Percentiles rank a stretch among this genome's conserved stretches.
Conservation (phyloP, 2,888 invertebrate species). For the Catocala fraxini region DNA sequence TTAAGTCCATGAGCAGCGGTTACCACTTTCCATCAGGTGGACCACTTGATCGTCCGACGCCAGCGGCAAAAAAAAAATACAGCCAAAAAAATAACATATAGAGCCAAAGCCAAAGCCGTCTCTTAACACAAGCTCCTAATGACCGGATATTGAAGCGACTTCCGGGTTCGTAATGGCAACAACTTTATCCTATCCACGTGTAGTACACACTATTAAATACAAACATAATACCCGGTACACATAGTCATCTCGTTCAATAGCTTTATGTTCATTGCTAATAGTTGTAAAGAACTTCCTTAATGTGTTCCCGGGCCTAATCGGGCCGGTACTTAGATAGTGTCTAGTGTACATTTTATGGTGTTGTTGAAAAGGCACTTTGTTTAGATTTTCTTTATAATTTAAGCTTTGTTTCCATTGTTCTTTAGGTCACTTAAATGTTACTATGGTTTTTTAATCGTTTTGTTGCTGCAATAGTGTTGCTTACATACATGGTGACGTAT, state of each 20-base stretch:
- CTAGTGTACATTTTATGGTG: background rate
- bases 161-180: conserved; percentile 10
- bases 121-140: conserved; percentile 8
- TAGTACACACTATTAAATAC: background rate
- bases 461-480: no score
- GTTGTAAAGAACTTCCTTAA: conserved; percentile 6
- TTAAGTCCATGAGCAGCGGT: no score
- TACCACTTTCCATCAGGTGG: no score
- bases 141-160: conserved; percentile 9
- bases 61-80: no score
- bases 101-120: background rate
- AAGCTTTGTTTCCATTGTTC: no score
- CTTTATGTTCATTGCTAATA: background rate
- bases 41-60: no score
- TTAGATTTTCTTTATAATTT: no score
- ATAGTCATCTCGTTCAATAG: background rate
- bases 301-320: conserved; percentile 1
- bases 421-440: no score
- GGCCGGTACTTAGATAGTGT: background rate
- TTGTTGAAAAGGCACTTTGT: no score
- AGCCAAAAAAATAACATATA: background rate
- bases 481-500: no score
- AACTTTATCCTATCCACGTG: background rate
- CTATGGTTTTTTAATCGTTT: no score
- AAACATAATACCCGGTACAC: background rate